Evolutionary conservation across 2,888 invertebrate genomes (phyloP).

Genomic region (Dorcus parallelipipedus): DNA sequence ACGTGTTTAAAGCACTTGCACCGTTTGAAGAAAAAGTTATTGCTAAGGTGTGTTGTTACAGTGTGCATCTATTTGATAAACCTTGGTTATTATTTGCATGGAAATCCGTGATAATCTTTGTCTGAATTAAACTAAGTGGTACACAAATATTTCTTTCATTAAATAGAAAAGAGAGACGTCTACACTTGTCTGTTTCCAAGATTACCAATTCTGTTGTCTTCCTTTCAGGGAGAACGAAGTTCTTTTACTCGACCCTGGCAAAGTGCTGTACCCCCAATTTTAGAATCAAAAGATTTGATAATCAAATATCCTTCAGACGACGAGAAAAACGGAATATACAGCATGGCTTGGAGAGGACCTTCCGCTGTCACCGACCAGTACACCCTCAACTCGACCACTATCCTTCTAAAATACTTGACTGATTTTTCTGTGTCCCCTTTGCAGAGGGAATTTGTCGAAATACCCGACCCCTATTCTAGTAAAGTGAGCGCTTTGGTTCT

Average conservation of each 20-base stretch:
- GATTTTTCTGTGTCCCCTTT: constrained; percentile 85
- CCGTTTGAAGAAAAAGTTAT: constrained; percentile 75
- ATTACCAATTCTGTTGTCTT: constrained; percentile 2
- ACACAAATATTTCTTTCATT: too few species aligned
- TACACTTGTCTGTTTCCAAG: background rate
- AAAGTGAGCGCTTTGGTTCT: constrained; percentile 53
- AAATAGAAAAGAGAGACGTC: background rate
- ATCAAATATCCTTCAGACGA: constrained; percentile 78
- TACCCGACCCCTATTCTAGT: constrained; percentile 76
- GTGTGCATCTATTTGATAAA: background rate
- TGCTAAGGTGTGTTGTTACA: constrained; percentile 54
- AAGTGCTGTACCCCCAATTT: constrained; percentile 61
- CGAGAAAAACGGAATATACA: constrained; percentile 75
- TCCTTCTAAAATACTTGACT: constrained; percentile 77
- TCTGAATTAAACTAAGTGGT: too few species aligned
- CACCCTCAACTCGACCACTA: constrained; percentile 61
- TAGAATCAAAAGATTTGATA: constrained; percentile 55
- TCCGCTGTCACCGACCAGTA: constrained; percentile 57
- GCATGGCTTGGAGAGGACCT: constrained; percentile 80
- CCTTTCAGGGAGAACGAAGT: constrained; percentile 50
- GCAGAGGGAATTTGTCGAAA: constrained; percentile 78
- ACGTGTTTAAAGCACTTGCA: constrained; percentile 70
- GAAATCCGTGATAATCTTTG: too few species aligned
- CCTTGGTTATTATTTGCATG: background rate
- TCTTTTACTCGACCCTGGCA: constrained; percentile 76